These are phyloP conservation scores for Hoplias malabaricus DNA, from an alignment of 2,113 vertebrate species.

Conservation along the genomic window DNA sequence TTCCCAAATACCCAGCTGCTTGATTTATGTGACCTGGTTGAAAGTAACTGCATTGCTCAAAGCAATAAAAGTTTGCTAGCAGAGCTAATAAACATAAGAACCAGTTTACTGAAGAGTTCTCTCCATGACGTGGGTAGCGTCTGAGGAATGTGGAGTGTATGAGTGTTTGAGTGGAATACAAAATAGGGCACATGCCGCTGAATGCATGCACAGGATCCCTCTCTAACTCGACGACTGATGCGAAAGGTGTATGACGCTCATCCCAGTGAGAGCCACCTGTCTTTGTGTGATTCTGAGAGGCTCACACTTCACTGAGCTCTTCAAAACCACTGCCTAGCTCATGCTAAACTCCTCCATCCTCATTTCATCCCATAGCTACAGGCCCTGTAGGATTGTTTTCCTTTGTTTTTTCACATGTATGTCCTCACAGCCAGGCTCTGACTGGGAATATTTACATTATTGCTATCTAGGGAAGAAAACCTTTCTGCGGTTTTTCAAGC, in stretches of 20 bases:
- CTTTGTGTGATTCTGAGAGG: not conserved
- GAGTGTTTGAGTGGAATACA: not conserved
- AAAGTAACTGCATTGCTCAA: not conserved
- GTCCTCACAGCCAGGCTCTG: not conserved
- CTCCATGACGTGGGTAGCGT: not conserved
- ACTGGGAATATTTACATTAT: conserved; percentile 8
- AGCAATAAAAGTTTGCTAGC: not conserved
- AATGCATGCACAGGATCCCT: not conserved
- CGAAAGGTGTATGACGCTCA: not conserved
- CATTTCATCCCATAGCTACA: too few relatives aligned
- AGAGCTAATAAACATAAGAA: not conserved
- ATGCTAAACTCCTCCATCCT: not conserved
- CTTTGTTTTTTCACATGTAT: not conserved
- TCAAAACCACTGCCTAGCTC: not conserved
- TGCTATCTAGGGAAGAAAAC: not conserved
- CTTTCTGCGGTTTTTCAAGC: not conserved
- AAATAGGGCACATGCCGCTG: not conserved
- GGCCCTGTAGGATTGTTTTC: not conserved
- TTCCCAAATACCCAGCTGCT: not conserved
- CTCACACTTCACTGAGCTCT: not conserved
- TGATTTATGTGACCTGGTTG: not conserved
- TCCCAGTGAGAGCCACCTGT: not conserved
- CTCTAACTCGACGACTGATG: not conserved
- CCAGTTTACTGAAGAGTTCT: not conserved
- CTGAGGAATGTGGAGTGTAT: not conserved